These are phyloP conservation scores for Pteropus alecto DNA, from an alignment of 2,113 vertebrate species.

Conservation along the genomic window DNA sequence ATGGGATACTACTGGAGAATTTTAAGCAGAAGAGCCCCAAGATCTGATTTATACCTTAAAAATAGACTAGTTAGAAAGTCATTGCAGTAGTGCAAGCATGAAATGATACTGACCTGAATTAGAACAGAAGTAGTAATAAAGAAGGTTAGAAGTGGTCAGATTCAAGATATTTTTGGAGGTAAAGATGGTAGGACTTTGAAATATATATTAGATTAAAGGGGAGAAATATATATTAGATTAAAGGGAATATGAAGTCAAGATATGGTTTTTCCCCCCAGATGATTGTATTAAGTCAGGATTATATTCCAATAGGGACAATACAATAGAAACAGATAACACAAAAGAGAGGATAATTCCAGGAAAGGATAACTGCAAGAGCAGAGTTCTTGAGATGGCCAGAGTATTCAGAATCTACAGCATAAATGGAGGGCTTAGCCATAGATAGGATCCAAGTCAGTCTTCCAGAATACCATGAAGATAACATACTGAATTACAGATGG, in stretches of 20 bases:
- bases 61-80: background rate
- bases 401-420: background rate
- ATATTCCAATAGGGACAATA: background rate
- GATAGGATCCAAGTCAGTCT: background rate
- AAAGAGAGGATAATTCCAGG: background rate
- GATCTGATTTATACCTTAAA: background rate
- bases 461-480: background rate
- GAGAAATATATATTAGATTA: background rate
- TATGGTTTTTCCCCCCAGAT: background rate
- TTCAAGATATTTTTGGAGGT: background rate
- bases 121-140: background rate
- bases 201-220: background rate
- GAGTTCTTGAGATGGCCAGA: background rate
- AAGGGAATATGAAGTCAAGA: background rate
- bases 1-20: background rate
- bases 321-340: background rate
- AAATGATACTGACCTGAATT: background rate
- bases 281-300: background rate
- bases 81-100: background rate
- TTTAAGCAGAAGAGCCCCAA: constrained; percentile 16
- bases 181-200: background rate
- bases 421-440: background rate
- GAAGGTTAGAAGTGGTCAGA: background rate
- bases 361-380: background rate
- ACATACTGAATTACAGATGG: background rate